A percentile compares a stretch with the other conserved stretches of the same genome.
phyloP scores from a whole-genome alignment of 2,888 invertebrate genomes.

The Schrankia costaestrigalis region DNA sequence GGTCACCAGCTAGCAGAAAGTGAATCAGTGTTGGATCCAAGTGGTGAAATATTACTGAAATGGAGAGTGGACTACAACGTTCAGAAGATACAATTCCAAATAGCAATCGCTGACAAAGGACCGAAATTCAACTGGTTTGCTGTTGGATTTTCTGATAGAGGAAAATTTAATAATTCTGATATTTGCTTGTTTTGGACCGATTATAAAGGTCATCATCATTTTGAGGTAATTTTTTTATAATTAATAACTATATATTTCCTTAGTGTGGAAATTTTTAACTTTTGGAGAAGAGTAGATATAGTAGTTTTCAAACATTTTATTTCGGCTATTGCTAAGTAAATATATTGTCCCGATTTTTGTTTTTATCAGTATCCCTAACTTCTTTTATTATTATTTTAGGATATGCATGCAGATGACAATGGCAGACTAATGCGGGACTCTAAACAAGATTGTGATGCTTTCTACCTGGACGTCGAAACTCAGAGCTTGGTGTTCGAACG shows the following conservation, averaged over 20 bases:
- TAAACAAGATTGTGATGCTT: slow-evolving; percentile 87
- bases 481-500: slow-evolving; percentile 88
- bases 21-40: slow-evolving; percentile 65
- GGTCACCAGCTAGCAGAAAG: slow-evolving; percentile 55
- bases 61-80: slow-evolving; percentile 63
- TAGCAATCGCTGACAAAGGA: slow-evolving; percentile 69
- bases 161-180: slow-evolving; percentile 87
- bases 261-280: no score
- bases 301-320: no score
- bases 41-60: slow-evolving; percentile 60
- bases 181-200: slow-evolving; percentile 90
- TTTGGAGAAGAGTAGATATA: no score
- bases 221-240: slow-evolving; percentile 48
- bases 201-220: slow-evolving; percentile 80
- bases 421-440: slow-evolving; percentile 85
- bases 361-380: no score
- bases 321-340: no score
- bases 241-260: slow-evolving; percentile 3
- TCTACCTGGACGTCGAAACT: slow-evolving; percentile 78
- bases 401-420: slow-evolving; percentile 84
- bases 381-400: slow-evolving; percentile 71
- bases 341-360: no score
- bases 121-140: slow-evolving; percentile 87
- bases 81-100: slow-evolving; percentile 67
- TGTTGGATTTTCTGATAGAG: slow-evolving; percentile 92